phyloP scores from a whole-genome alignment of 2,888 invertebrate species.

The Pherbina coryleti region DNA sequence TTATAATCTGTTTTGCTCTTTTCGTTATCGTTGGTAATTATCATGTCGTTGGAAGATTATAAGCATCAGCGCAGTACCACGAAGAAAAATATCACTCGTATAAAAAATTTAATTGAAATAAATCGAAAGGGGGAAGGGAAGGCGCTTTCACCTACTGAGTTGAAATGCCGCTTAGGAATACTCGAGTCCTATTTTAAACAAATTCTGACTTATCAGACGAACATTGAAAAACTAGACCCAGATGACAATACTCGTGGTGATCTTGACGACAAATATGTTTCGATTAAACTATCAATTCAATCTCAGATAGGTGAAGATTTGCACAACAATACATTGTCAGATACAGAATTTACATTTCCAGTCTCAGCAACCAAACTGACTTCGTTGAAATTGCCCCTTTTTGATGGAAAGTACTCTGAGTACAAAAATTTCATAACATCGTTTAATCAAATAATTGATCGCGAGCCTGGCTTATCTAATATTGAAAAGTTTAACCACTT shows the following conservation, averaged over 20 bases:
- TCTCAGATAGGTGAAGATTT: not conserved
- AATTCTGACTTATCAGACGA: no score
- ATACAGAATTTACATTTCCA: not conserved
- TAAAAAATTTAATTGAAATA: not conserved
- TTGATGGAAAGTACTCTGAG: no score
- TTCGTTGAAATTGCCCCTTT: not conserved
- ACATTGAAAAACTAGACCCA: no score
- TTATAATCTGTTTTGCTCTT: no score
- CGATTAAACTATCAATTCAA: no score
- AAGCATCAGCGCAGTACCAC: no score
- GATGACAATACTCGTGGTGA: no score
- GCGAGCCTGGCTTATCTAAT: not conserved
- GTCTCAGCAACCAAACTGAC: not conserved
- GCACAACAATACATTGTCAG: not conserved
- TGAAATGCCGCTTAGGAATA: no score
- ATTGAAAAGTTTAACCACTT: no score
- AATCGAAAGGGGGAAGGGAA: no score
- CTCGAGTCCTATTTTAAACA: not conserved
- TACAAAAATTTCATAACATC: not conserved
- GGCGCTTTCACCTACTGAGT: no score
- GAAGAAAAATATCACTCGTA: not conserved
- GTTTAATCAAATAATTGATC: slow-evolving; percentile 1
- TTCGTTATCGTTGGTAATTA: not conserved
- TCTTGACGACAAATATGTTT: no score
- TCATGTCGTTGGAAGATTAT: not conserved